Percentiles rank a stretch among this genome's conserved stretches.
phyloP scores from a whole-genome alignment of 64 coral and sea anemone genomes.

The Porites lutea region DNA sequence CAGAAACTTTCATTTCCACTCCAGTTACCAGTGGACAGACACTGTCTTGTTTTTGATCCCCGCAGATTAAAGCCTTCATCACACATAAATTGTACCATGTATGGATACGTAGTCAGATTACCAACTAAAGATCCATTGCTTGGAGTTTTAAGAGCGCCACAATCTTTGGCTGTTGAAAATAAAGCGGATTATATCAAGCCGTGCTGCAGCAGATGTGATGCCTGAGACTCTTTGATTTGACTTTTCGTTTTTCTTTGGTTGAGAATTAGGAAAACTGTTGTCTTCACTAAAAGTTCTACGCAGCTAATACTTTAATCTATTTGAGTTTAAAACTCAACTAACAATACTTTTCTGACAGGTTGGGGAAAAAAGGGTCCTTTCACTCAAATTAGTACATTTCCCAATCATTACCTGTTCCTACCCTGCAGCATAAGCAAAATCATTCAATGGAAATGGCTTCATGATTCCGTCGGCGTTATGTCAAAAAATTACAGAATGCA shows the following conservation, averaged over 20 bases:
- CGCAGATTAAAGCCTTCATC: slow-evolving; percentile 34
- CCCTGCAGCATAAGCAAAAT: no score
- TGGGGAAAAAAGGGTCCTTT: no score
- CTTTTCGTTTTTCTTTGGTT: not conserved
- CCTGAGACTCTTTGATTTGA: not conserved
- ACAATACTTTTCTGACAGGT: no score
- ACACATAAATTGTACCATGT: slow-evolving; percentile 7
- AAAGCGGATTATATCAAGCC: not conserved
- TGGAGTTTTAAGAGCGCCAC: slow-evolving; percentile 43
- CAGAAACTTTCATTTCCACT: slow-evolving; percentile 11
- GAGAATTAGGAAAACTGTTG: no score
- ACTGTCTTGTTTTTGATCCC: slow-evolving; percentile 18
- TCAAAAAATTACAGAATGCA: no score
- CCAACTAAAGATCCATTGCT: slow-evolving; percentile 52
- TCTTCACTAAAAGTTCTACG: no score
- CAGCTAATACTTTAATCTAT: no score
- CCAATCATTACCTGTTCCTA: no score
- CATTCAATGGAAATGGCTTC: no score
- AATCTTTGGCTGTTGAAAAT: slow-evolving; percentile 50
- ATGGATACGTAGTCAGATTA: slow-evolving; percentile 40
- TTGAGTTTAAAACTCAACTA: no score
- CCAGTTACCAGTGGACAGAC: slow-evolving; percentile 39
- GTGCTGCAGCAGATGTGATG: not conserved
- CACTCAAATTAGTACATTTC: no score
- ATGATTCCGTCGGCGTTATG: no score